Conservation (phyloP, 2,113 vertebrate species). For the Anser cygnoides region DNA sequence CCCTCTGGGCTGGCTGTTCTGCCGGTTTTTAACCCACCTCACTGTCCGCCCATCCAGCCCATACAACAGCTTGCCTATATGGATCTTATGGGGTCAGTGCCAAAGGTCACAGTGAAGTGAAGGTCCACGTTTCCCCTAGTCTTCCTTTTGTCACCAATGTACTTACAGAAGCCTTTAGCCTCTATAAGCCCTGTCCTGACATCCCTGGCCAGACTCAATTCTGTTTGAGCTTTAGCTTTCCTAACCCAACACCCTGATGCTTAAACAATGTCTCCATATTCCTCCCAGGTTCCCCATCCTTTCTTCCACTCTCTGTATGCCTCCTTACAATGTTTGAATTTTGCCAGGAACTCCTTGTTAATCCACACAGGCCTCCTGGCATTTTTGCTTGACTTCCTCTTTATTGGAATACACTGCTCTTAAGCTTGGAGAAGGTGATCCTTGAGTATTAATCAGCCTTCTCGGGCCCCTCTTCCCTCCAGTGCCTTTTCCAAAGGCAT, state of each 20-base stretch:
- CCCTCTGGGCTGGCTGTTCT: not conserved
- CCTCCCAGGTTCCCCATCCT: not conserved
- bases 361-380: not conserved
- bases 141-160: not conserved
- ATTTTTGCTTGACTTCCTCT: not conserved
- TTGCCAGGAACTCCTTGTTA: not conserved
- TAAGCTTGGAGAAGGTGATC: not conserved
- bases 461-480: not conserved
- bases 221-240: not conserved
- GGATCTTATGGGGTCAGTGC: not conserved
- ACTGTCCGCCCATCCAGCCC: not conserved
- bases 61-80: not conserved
- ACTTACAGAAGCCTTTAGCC: not conserved
- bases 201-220: not conserved
- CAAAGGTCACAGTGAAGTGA: not conserved
- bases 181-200: not conserved
- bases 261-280: not conserved
- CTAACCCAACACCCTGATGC: not conserved
- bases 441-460: not conserved
- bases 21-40: not conserved
- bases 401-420: not conserved
- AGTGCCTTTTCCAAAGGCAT: not conserved
- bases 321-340: not conserved
- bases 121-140: not conserved
- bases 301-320: not conserved